Evolutionary conservation across 2,888 invertebrate species (phyloP).

Genomic region (Cheilosia vulpina): DNA sequence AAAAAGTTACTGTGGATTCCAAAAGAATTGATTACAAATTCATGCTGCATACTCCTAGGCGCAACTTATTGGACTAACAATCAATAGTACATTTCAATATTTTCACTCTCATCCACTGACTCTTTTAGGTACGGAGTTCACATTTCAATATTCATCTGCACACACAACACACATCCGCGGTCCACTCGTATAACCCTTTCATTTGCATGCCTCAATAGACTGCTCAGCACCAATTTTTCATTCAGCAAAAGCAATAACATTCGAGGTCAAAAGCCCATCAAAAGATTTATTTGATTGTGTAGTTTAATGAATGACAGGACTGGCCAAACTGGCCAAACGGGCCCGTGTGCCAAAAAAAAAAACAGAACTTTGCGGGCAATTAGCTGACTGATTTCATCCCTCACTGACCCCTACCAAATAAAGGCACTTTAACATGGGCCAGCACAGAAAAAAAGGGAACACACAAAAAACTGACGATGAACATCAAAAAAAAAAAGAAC

Average conservation of each 20-base stretch:
- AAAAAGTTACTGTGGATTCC: too few relatives aligned
- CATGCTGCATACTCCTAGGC: too few relatives aligned
- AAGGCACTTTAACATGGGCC: conserved; percentile 69
- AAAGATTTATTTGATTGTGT: conserved; percentile 75
- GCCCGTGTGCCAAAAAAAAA: conserved; percentile 12
- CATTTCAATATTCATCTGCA: neutral
- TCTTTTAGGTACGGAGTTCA: conserved; percentile 22
- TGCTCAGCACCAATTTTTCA: conserved; percentile 71
- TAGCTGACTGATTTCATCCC: conserved; percentile 75
- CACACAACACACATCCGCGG: neutral
- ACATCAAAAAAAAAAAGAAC: conserved; percentile 7
- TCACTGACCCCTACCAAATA: conserved; percentile 71
- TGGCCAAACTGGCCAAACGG: conserved; percentile 50
- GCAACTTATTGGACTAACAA: too few relatives aligned
- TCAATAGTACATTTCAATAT: too few relatives aligned
- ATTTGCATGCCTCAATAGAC: conserved; percentile 73
- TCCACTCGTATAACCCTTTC: conserved; percentile 46
- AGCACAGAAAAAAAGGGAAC: conserved; percentile 3
- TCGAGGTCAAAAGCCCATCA: conserved; percentile 74
- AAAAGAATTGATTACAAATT: too few relatives aligned
- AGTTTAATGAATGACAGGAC: conserved; percentile 73
- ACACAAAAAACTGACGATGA: conserved; percentile 10
- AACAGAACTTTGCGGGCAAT: conserved; percentile 73
- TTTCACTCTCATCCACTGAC: conserved; percentile 4
- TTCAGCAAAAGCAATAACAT: conserved; percentile 73